phyloP scores from a whole-genome alignment of 2,113 vertebrate genomes.

The Zapornia atra region DNA sequence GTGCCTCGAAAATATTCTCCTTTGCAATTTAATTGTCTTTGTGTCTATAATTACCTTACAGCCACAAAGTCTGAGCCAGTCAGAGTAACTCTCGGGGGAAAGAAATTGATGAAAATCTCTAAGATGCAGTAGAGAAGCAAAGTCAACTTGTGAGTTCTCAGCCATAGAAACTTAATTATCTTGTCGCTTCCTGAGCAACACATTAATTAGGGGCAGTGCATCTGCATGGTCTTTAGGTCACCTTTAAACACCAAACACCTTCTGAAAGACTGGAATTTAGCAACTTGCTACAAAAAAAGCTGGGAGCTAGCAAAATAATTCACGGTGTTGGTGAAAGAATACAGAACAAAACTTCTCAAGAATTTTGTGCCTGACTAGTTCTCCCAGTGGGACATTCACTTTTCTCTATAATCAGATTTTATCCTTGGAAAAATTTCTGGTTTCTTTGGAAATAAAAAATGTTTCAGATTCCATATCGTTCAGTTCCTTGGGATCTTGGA shows the following conservation, averaged over 20 bases:
- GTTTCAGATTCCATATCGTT: background rate
- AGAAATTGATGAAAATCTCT: background rate
- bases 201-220: background rate
- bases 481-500: background rate
- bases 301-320: background rate
- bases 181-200: background rate
- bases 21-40: background rate
- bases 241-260: background rate
- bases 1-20: background rate
- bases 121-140: background rate
- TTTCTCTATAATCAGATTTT: conserved; percentile 29
- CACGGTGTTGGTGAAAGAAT: background rate
- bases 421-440: conserved; percentile 16
- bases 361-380: conserved; percentile 10
- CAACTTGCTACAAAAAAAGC: background rate
- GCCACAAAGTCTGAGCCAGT: background rate
- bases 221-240: background rate
- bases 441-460: background rate
- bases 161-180: background rate
- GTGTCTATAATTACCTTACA: background rate
- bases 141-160: background rate
- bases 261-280: background rate
- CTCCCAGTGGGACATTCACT: background rate
- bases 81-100: background rate
- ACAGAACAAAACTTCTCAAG: background rate